These are phyloP conservation scores for Parauchenoglanis ngamensis DNA, from an alignment of 2,797 vertebrate genomes.

Conservation along the genomic window DNA sequence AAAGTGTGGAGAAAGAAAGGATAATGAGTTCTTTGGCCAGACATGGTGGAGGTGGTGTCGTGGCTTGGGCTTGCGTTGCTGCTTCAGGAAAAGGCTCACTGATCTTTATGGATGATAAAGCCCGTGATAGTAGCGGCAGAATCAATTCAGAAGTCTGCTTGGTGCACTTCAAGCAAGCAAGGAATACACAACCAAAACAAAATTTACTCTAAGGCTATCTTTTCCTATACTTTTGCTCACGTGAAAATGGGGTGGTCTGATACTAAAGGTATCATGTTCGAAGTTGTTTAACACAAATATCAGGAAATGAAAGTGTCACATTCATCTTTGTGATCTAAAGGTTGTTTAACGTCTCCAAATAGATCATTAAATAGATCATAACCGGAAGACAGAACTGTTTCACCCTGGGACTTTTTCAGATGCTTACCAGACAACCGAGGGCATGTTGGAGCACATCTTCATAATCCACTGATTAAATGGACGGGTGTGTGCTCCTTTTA, in stretches of 20 bases:
- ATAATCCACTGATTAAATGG: not conserved
- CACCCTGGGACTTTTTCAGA: not conserved
- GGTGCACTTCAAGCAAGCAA: too few relatives aligned
- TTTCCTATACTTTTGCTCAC: not conserved
- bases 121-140: not conserved
- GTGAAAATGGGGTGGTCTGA: not conserved
- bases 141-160: not conserved
- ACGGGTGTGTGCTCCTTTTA: conserved; percentile 24
- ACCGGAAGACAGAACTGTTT: not conserved
- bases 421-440: conserved; percentile 15
- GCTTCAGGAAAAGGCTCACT: not conserved
- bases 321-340: not conserved
- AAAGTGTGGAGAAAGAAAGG: not conserved
- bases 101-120: too few relatives aligned
- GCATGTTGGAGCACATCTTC: conserved; percentile 28
- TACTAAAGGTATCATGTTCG: not conserved
- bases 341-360: not conserved
- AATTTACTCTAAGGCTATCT: not conserved
- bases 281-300: not conserved
- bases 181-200: not conserved
- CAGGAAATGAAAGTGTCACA: not conserved
- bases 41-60: not conserved
- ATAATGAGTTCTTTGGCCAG: not conserved
- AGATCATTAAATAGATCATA: not conserved
- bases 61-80: not conserved